Evolutionary conservation across 1,140 invertebrate species (phyloP), one percentile per base, ranked within the genome.

Genomic region (Drosophila repleta): DNA sequence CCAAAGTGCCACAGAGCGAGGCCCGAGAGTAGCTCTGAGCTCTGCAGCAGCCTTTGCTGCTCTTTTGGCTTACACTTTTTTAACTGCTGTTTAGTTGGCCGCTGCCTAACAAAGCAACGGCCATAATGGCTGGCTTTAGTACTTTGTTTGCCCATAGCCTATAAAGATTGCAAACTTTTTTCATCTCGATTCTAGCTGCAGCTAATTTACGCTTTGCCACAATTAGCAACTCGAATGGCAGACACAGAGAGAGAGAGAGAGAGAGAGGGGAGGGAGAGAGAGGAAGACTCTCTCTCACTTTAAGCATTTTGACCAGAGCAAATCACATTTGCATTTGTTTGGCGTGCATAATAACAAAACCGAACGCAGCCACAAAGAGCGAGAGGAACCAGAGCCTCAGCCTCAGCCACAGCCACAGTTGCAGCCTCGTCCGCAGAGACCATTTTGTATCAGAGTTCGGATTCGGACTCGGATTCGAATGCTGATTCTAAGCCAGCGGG

Each of bases 261-360:
- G n/a, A n/a, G n/a, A n/a, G n/a, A n/a, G n/a, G n/a, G n/a, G n/a
- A n/a, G n/a, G n/a, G n/a, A n/a, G n/a, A n/a, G n/a, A n/a, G n/a
- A n/a, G n/a, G n/a, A 67, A 63, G 58, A 61, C 48, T 45, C 68
- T 48, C n/a, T 58, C 51, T 35, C 81, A 82, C 57, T 62, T 76
- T 74, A 82, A 76, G 81, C 82, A 79, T 76, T 82, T 70, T 81
- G 65, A 64, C 82, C 75, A 60, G 65, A 68, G 72, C 49, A 74
- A 63, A 74, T 77, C 64, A 64, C 76, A 83, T 79, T 76, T 76
- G 76, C 68, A 73, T 79, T 79, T 71, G 65, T 53, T 37, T 18
- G 52, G 39, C 62, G 65, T 62, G 17, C 49, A 60, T 52, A 75
- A 72, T 48, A 57, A 65, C 62, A 61, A 79, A 48, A 84, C 65